A percentile compares a stretch with the other conserved stretches of the same genome.
These are phyloP conservation scores for Octodon degus DNA, from an alignment of 2,113 vertebrate genomes.

Conservation along the genomic window DNA sequence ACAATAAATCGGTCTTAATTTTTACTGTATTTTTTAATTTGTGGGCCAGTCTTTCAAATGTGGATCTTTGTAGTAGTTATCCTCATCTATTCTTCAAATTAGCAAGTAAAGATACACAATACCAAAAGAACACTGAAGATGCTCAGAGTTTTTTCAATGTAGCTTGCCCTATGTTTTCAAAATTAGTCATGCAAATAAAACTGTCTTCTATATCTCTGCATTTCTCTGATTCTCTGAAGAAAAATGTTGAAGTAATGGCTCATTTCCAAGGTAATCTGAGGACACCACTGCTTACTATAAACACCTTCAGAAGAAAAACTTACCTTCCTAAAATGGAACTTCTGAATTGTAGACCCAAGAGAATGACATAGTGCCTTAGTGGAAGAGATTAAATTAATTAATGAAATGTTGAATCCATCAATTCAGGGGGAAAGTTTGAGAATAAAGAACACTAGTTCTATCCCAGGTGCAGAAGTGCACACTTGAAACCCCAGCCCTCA, in stretches of 20 bases:
- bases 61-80: not conserved
- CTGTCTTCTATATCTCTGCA: not conserved
- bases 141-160: not conserved
- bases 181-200: constrained; percentile 51
- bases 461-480: not conserved
- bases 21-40: constrained; percentile 35
- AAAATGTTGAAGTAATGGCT: constrained; percentile 17
- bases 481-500: not conserved
- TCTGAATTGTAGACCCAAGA: constrained; percentile 15
- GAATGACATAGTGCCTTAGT: constrained; percentile 22
- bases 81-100: constrained; percentile 10
- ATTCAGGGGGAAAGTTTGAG: not conserved
- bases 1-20: not conserved
- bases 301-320: constrained; percentile 2
- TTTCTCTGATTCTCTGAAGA: not conserved
- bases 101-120: constrained; percentile 8
- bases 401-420: constrained; percentile 35
- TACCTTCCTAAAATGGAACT: not conserved
- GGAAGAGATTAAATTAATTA: constrained; percentile 49
- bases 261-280: constrained; percentile 14
- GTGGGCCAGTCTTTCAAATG: not conserved
- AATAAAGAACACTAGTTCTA: not conserved
- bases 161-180: constrained; percentile 39
- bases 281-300: constrained; percentile 24
- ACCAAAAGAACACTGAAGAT: constrained; percentile 38